A percentile compares a stretch with the other conserved stretches of the same genome.
phyloP scores from a whole-genome alignment of 2,888 invertebrate species.

The Sphaeridia pumilis region DNA sequence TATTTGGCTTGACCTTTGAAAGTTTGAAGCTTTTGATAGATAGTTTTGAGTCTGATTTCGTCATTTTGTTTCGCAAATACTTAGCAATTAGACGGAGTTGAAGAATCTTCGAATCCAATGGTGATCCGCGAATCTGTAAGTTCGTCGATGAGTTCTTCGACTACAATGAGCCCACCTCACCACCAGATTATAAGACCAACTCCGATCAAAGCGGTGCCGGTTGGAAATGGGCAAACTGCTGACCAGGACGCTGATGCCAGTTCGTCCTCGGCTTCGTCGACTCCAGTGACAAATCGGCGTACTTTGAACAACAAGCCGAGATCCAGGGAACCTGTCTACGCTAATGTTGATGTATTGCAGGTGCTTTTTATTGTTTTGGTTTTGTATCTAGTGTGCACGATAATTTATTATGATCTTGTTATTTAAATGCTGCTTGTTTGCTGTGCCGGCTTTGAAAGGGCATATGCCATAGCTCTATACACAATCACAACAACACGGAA shows the following conservation, averaged over 20 bases:
- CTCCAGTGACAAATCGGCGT: constrained; percentile 41
- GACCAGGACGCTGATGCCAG: constrained; percentile 36
- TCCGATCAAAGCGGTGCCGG: neutral
- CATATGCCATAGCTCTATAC: too few species aligned
- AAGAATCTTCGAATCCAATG: neutral
- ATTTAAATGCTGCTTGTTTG: too few species aligned
- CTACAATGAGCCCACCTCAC: constrained; percentile 6
- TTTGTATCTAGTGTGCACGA: constrained; percentile 7
- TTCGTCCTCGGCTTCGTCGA: constrained; percentile 43
- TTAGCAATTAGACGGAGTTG: too few species aligned
- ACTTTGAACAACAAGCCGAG: constrained; percentile 32
- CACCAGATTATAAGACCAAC: neutral
- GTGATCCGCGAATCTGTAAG: neutral
- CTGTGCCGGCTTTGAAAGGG: too few species aligned
- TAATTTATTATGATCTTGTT: neutral
- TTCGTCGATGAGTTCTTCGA: neutral
- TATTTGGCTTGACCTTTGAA: too few species aligned
- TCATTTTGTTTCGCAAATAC: too few species aligned
- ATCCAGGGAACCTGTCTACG: constrained; percentile 31
- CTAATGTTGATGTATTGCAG: constrained; percentile 29
- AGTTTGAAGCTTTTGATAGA: too few species aligned
- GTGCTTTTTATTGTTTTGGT: constrained; percentile 13
- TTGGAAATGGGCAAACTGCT: constrained; percentile 4
- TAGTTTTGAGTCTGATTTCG: too few species aligned
- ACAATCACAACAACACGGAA: too few species aligned